Evolutionary conservation across 2,888 invertebrate species (phyloP).

Genomic region (Ennomos erosarius): DNA sequence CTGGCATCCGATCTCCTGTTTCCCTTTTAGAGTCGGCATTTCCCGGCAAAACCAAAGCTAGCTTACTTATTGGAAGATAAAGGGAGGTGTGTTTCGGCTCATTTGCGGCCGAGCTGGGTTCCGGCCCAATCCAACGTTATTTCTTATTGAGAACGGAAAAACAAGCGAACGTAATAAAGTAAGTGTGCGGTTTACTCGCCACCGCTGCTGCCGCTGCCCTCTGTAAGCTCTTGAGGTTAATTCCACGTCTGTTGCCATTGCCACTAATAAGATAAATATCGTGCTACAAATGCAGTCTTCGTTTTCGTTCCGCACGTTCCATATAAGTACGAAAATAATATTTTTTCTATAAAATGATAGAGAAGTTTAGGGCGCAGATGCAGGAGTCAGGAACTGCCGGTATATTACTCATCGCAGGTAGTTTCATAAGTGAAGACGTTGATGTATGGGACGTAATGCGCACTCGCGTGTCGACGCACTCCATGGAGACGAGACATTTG

Average conservation of each 20-base stretch:
- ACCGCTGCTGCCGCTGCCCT: slow-evolving; percentile 38
- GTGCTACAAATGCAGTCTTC: slow-evolving; percentile 40
- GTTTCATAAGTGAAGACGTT: slow-evolving; percentile 73
- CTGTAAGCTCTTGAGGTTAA: slow-evolving; percentile 54
- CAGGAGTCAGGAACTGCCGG: slow-evolving; percentile 56
- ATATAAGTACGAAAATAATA: slow-evolving; percentile 29
- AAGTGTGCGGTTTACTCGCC: slow-evolving; percentile 54
- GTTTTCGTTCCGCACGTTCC: slow-evolving; percentile 43
- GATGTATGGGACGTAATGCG: slow-evolving; percentile 66
- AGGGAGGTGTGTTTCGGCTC: slow-evolving; percentile 78
- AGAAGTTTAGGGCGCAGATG: slow-evolving; percentile 42
- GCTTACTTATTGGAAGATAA: slow-evolving; percentile 80
- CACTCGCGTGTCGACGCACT: slow-evolving; percentile 44
- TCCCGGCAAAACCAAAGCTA: slow-evolving; percentile 67
- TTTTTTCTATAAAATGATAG: slow-evolving; percentile 34
- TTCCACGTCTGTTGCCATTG: slow-evolving; percentile 58
- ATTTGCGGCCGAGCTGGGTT: slow-evolving; percentile 69
- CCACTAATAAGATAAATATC: slow-evolving; percentile 61
- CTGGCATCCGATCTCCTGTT: slow-evolving; percentile 67
- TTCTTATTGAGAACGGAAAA: slow-evolving; percentile 73
- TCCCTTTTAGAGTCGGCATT: slow-evolving; percentile 63
- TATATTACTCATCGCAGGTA: slow-evolving; percentile 67
- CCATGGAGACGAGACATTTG: slow-evolving; percentile 59
- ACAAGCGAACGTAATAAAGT: slow-evolving; percentile 65
- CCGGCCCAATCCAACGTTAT: slow-evolving; percentile 74